Percentiles rank a stretch among this genome's conserved stretches.
phyloP scores from a whole-genome alignment of 2,797 vertebrate genomes.

The Halcyon badia region DNA sequence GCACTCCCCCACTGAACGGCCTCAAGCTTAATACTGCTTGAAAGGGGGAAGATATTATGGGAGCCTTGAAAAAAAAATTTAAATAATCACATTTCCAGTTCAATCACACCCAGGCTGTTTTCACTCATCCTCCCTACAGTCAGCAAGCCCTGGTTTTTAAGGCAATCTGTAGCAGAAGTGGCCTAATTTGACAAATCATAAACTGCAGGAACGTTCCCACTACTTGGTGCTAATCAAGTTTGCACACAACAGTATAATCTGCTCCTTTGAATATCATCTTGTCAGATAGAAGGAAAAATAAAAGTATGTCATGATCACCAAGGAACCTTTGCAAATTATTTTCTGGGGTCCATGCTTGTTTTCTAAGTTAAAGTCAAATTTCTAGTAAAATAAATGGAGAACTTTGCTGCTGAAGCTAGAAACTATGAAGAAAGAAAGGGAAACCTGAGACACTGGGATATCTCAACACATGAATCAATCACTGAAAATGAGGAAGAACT shows the following conservation, averaged over 20 bases:
- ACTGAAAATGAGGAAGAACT: background rate
- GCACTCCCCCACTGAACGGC: background rate
- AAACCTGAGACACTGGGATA: background rate
- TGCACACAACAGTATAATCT: background rate
- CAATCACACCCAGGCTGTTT: conserved; percentile 8
- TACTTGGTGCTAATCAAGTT: background rate
- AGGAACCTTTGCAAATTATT: background rate
- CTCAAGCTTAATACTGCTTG: conserved; percentile 2
- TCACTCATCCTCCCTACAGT: background rate
- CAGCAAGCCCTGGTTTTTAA: background rate
- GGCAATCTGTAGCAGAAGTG: background rate
- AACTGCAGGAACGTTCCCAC: background rate
- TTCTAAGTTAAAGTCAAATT: background rate
- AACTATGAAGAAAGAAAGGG: background rate
- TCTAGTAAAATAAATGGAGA: background rate
- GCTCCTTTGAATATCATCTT: background rate
- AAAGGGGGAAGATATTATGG: background rate
- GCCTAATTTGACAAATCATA: background rate
- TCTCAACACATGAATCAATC: background rate
- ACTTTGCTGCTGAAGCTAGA: background rate
- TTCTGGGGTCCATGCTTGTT: background rate
- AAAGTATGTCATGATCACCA: background rate
- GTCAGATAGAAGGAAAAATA: background rate
- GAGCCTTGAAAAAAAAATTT: background rate
- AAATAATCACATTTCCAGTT: conserved; percentile 25